phyloP scores from a whole-genome alignment of 2,888 invertebrate genomes.

The Pyralis farinalis region DNA sequence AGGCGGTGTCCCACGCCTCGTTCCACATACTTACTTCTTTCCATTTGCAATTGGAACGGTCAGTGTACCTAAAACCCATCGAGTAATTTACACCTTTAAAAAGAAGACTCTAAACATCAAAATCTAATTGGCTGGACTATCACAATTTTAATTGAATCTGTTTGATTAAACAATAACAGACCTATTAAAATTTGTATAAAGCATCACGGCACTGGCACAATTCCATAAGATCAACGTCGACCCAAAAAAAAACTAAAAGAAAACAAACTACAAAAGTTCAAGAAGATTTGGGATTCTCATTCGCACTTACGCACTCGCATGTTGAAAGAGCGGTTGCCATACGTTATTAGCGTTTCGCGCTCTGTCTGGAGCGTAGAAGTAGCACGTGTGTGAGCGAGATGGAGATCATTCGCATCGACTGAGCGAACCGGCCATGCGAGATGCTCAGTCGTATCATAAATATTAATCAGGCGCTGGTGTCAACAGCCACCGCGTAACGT shows the following conservation, averaged over 20 bases:
- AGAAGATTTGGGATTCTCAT: conserved; percentile 74
- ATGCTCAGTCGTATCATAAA: conserved; percentile 80
- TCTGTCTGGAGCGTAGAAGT: conserved; percentile 37
- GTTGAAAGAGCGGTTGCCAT: conserved; percentile 60
- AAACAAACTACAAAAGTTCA: conserved; percentile 57
- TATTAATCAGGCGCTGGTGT: conserved; percentile 81
- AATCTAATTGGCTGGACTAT: conserved; percentile 10
- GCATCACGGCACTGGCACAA: conserved; percentile 3
- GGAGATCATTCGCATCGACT: conserved; percentile 67
- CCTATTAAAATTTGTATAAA: neutral
- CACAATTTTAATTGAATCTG: conserved; percentile 3
- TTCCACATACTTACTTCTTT: conserved; percentile 59
- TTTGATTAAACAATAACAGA: neutral
- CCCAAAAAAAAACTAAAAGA: conserved; percentile 39
- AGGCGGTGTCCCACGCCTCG: conserved; percentile 64
- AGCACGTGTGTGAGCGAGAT: conserved; percentile 54
- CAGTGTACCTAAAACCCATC: conserved; percentile 37
- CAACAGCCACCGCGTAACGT: conserved; percentile 81
- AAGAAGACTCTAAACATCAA: conserved; percentile 13
- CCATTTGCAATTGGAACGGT: conserved; percentile 41
- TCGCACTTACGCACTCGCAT: conserved; percentile 72
- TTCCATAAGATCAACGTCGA: conserved; percentile 27
- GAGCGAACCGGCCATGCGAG: conserved; percentile 78
- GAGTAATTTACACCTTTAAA: conserved; percentile 20
- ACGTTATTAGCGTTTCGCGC: conserved; percentile 45